phyloP scores from a whole-genome alignment of 1,140 invertebrate species.

The Trachelipus rathkii region DNA sequence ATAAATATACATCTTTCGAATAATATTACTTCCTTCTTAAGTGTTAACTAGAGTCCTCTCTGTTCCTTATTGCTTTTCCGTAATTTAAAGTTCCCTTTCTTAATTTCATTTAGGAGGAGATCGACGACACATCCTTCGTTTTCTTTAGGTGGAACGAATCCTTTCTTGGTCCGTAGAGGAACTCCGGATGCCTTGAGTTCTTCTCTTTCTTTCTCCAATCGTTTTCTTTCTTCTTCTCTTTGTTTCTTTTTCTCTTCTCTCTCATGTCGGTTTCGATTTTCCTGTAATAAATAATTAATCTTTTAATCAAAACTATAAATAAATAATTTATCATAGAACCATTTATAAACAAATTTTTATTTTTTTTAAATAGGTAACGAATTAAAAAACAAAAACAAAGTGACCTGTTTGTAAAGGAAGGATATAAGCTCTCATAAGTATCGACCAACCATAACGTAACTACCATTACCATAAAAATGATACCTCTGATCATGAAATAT shows the following conservation, averaged over 20 bases:
- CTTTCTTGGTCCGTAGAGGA: neutral
- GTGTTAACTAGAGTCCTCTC: neutral
- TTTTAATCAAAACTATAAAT: too few relatives aligned
- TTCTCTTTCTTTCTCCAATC: neutral
- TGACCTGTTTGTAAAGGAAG: too few relatives aligned
- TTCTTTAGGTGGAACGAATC: neutral
- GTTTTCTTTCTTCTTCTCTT: neutral
- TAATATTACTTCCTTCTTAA: neutral
- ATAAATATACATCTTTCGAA: too few relatives aligned
- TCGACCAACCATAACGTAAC: too few relatives aligned
- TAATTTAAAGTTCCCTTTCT: conserved; percentile 17
- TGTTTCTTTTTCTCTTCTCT: conserved; percentile 1
- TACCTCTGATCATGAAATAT: too few relatives aligned
- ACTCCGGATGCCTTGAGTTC: neutral
- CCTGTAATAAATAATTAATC: neutral
- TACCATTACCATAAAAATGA: too few relatives aligned
- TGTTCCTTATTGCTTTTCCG: neutral
- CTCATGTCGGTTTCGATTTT: neutral
- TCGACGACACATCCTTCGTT: neutral
- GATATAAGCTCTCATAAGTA: too few relatives aligned
- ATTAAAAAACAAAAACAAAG: too few relatives aligned
- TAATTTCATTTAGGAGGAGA: neutral
- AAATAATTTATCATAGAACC: too few relatives aligned
- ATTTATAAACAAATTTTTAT: too few relatives aligned
- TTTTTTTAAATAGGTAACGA: too few relatives aligned